phyloP scores from a whole-genome alignment of 2,113 vertebrate genomes.

The Urocitellus parryii region DNA sequence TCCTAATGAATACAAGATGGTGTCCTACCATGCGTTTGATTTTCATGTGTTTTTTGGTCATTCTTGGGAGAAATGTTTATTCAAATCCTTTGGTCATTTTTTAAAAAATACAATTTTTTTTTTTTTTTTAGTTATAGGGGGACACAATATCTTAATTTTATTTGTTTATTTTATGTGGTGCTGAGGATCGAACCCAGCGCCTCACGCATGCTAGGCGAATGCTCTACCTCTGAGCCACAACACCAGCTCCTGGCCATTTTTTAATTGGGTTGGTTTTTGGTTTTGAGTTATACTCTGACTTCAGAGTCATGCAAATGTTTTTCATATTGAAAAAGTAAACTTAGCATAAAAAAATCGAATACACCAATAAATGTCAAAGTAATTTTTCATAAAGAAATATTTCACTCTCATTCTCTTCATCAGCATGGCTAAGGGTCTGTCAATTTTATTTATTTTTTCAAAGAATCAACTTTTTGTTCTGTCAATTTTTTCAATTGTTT shows the following conservation, averaged over 20 bases:
- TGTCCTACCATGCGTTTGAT: not conserved
- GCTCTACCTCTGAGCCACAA: no score
- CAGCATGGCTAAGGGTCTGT: no score
- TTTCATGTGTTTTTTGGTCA: not conserved
- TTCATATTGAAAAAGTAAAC: constrained; percentile 46
- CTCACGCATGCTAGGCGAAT: no score
- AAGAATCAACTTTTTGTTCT: no score
- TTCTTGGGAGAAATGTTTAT: not conserved
- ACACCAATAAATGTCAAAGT: not conserved
- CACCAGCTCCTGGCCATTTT: not conserved
- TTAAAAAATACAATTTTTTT: no score
- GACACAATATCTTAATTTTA: no score
- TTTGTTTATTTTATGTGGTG: no score
- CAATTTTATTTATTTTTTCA: no score
- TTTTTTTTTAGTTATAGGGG: no score
- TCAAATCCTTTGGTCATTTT: not conserved
- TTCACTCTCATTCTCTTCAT: no score
- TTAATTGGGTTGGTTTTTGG: not conserved
- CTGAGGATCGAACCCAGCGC: no score
- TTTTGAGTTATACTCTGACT: not conserved
- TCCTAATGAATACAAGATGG: not conserved
- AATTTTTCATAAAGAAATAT: constrained; percentile 1
- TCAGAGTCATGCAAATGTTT: not conserved
- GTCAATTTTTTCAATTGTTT: no score
- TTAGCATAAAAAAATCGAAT: not conserved